Percentiles rank a stretch among this genome's conserved stretches.
These are phyloP conservation scores for Drosophila mimica DNA, from an alignment of 2,888 invertebrate species.

Conservation along the genomic window DNA sequence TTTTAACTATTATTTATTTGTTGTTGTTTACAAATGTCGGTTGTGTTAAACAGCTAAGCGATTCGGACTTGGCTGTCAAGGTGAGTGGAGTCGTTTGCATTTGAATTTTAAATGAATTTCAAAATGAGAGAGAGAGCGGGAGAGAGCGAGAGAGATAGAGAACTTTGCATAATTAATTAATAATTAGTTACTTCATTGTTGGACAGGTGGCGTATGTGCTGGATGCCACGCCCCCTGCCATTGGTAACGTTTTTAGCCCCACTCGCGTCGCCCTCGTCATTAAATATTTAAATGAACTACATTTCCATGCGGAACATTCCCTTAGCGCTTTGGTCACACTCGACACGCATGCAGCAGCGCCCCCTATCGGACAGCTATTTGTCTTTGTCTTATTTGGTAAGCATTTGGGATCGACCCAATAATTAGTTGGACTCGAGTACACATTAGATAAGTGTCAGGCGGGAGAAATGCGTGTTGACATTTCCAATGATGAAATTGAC, in stretches of 20 bases:
- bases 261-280: conserved; percentile 42
- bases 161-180: conserved; percentile 75
- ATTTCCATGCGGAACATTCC: conserved; percentile 21
- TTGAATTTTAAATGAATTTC: conserved; percentile 23
- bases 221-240: conserved; percentile 25
- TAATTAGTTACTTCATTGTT: conserved; percentile 60
- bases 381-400: conserved; percentile 23
- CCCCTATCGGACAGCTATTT: conserved; percentile 32
- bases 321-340: background rate
- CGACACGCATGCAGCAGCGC: conserved; percentile 6
- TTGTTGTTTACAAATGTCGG: background rate
- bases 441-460: conserved; percentile 62
- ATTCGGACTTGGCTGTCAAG: conserved; percentile 38
- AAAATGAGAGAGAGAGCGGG: background rate
- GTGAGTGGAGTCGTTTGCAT: conserved; percentile 48
- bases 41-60: conserved; percentile 6
- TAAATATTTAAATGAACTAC: conserved; percentile 72
- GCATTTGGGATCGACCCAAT: conserved; percentile 46
- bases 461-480: conserved; percentile 35
- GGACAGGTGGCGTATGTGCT: conserved; percentile 48
- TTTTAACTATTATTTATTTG: background rate
- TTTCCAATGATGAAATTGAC: conserved; percentile 54
- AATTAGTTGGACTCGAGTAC: conserved; percentile 71
- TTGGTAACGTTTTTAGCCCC: conserved; percentile 9
- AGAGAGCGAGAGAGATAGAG: conserved; percentile 7